phyloP scores from a whole-genome alignment of 2,888 invertebrate genomes.

The Diadromus collaris region DNA sequence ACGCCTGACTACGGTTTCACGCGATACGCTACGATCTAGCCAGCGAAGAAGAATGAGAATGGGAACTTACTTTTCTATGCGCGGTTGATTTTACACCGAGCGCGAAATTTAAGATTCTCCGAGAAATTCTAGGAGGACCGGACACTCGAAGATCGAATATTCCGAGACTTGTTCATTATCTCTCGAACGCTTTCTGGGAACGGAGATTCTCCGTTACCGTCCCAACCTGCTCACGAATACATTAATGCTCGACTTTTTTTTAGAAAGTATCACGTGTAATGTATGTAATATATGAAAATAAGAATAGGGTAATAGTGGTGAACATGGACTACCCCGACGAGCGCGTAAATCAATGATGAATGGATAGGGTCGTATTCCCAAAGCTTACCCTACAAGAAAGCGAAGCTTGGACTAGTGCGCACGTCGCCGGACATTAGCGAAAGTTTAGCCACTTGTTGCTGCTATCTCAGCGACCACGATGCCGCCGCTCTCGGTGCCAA shows the following conservation, averaged over 20 bases:
- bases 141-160: slow-evolving; percentile 28
- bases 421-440: slow-evolving; percentile 41
- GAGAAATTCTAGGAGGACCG: slow-evolving; percentile 26
- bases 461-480: slow-evolving; percentile 36
- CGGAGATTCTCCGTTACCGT: neutral
- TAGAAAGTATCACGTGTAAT: neutral
- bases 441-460: slow-evolving; percentile 55
- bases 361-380: neutral
- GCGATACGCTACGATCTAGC: slow-evolving; percentile 47
- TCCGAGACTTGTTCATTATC: neutral
- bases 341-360: neutral
- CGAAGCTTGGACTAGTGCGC: slow-evolving; percentile 12
- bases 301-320: neutral
- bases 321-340: neutral
- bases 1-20: slow-evolving; percentile 65
- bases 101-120: slow-evolving; percentile 36
- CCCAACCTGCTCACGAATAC: neutral
- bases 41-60: slow-evolving; percentile 40
- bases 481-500: slow-evolving; percentile 53
- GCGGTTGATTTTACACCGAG: slow-evolving; percentile 30
- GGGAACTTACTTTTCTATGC: slow-evolving; percentile 35
- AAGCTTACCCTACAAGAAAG: neutral
- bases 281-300: neutral
- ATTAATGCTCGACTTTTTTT: neutral
- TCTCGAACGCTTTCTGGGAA: neutral